Percentiles rank a stretch among this genome's conserved stretches.
These are phyloP conservation scores for Sweltsa coloradensis DNA, from an alignment of 1,140 invertebrate genomes.

Conservation along the genomic window DNA sequence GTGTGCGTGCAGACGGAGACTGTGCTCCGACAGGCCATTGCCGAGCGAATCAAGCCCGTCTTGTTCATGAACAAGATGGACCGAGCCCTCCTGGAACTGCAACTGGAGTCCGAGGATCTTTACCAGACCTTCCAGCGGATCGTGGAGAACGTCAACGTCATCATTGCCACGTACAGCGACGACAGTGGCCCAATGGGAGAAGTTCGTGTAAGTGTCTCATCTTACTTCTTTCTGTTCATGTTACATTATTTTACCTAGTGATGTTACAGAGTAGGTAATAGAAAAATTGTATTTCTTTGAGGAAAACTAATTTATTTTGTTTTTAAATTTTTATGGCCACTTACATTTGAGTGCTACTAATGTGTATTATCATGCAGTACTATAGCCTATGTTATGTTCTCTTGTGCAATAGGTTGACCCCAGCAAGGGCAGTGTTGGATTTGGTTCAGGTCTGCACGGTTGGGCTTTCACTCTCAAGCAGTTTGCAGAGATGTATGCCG, in stretches of 20 bases:
- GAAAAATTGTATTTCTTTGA: neutral
- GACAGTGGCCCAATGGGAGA: constrained; percentile 98
- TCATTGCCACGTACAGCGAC: constrained; percentile 98
- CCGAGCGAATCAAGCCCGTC: constrained; percentile 97
- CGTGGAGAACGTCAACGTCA: constrained; percentile 99
- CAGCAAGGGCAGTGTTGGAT: constrained; percentile 96
- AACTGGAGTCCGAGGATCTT: constrained; percentile 90
- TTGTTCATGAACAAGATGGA: constrained; percentile 99
- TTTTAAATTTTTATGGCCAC: constrained; percentile 11
- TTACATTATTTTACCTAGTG: neutral
- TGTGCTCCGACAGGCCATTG: constrained; percentile 96
- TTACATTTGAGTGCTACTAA: too few species aligned
- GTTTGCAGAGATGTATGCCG: constrained; percentile 97
- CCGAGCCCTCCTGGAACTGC: constrained; percentile 87
- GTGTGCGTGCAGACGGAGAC: constrained; percentile 99
- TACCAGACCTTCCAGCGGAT: constrained; percentile 99
- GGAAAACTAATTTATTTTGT: neutral
- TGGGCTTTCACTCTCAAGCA: constrained; percentile 99
- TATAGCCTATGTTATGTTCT: too few species aligned
- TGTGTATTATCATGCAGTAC: too few species aligned
- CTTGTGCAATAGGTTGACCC: constrained; percentile 74
- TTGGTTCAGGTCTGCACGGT: constrained; percentile 97
- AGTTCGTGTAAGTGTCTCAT: constrained; percentile 65
- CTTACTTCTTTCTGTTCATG: too few species aligned
- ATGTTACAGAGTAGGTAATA: too few species aligned